Conservation (phyloP, 2,888 invertebrate species). For the Tribolium freemani region DNA sequence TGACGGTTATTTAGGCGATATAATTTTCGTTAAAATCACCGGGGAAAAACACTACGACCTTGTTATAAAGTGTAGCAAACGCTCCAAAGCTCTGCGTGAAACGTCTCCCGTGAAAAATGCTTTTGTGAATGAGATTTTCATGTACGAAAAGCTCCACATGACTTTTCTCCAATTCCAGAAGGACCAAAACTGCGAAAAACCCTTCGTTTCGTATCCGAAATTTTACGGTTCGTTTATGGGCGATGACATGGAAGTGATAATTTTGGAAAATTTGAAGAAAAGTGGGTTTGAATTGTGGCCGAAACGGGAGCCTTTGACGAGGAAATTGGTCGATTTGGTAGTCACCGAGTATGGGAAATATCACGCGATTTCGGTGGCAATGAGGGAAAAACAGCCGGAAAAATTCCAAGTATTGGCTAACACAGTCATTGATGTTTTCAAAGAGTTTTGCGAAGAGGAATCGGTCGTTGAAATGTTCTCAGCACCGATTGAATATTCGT, state of each 20-base stretch:
- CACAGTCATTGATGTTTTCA: slow-evolving; percentile 15
- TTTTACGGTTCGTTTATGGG: slow-evolving; percentile 2
- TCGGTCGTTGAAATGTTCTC: neutral
- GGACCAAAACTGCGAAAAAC: neutral
- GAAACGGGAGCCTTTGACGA: slow-evolving; percentile 50
- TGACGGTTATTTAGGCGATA: slow-evolving; percentile 31
- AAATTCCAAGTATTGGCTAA: slow-evolving; percentile 46
- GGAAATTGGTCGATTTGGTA: slow-evolving; percentile 49
- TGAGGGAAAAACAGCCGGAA: slow-evolving; percentile 3
- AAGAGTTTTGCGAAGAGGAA: slow-evolving; percentile 9
- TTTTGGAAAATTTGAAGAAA: slow-evolving; percentile 53
- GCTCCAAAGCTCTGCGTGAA: slow-evolving; percentile 8
- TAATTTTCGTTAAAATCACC: slow-evolving; percentile 9
- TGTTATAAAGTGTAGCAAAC: slow-evolving; percentile 31
- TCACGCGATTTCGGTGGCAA: slow-evolving; percentile 14
- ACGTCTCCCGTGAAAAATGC: slow-evolving; percentile 10
- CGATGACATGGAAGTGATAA: slow-evolving; percentile 46
- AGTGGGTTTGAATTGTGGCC: slow-evolving; percentile 48
- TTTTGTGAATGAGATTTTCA: slow-evolving; percentile 17
- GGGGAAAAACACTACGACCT: neutral
- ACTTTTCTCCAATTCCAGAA: slow-evolving; percentile 38
- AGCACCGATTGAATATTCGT: neutral
- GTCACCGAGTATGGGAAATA: slow-evolving; percentile 46
- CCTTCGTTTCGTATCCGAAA: slow-evolving; percentile 4
- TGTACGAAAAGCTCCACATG: slow-evolving; percentile 6